phyloP scores from a whole-genome alignment of 2,797 vertebrate species.

The Tinamus major region DNA sequence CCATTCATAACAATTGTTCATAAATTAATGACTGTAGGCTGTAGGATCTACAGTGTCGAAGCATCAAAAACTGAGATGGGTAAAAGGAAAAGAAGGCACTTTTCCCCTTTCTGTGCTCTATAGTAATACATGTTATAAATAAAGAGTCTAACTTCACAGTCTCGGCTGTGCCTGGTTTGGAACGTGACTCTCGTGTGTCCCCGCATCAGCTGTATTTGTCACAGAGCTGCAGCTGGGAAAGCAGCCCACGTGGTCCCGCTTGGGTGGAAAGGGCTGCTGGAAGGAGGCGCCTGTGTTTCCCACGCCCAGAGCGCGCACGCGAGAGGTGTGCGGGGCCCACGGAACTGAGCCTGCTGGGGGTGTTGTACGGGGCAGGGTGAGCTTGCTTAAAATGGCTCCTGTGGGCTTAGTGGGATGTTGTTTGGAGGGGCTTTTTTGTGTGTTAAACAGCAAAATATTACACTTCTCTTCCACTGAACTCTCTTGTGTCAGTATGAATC shows the following conservation, averaged over 20 bases:
- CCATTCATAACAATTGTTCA: background rate
- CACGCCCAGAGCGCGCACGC: fast-evolving
- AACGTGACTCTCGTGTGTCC: background rate
- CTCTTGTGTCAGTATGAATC: background rate
- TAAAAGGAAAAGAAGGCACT: background rate
- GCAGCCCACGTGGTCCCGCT: background rate
- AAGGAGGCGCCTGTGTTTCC: background rate
- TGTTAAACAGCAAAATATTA: background rate
- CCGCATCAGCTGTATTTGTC: fast-evolving
- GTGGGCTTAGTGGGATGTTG: fast-evolving
- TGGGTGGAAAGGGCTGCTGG: background rate
- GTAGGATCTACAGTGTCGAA: background rate
- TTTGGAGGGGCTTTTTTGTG: background rate
- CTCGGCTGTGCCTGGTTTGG: background rate
- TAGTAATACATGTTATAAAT: background rate
- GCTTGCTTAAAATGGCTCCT: background rate
- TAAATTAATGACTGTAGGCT: background rate
- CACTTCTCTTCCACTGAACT: background rate
- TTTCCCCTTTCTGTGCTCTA: background rate
- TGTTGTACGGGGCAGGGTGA: background rate
- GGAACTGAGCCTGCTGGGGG: background rate
- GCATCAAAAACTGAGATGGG: background rate
- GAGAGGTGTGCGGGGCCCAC: background rate
- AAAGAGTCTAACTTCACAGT: background rate
- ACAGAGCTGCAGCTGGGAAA: background rate